Evolutionary conservation across 1,140 invertebrate species (phyloP).

Genomic region (Lordiphosa mommai): DNA sequence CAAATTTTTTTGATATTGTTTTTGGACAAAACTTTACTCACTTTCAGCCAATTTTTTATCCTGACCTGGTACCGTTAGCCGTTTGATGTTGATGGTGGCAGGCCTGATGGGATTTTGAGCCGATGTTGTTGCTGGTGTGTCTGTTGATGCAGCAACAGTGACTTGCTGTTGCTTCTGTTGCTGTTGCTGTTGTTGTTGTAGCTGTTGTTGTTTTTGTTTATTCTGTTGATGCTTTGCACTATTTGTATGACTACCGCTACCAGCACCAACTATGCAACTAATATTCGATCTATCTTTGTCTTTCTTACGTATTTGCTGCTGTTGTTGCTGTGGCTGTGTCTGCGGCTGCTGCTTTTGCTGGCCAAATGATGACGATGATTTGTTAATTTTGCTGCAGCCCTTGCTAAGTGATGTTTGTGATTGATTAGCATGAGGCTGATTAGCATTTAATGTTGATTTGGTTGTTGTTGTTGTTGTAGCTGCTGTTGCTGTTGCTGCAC

Average conservation of each 20-base stretch:
- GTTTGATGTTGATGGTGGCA: conserved; percentile 72
- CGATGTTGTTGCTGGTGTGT: conserved; percentile 13
- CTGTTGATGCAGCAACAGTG: conserved; percentile 21
- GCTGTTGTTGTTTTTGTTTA: conserved; percentile 61
- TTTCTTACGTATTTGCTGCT: conserved; percentile 71
- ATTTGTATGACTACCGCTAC: conserved; percentile 59
- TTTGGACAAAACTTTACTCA: conserved; percentile 75
- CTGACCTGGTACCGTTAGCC: conserved; percentile 77
- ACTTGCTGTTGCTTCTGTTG: conserved; percentile 20
- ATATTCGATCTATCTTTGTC: conserved; percentile 78
- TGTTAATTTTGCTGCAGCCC: conserved; percentile 37
- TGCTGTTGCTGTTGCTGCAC: conserved; percentile 33
- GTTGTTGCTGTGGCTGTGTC: conserved; percentile 30
- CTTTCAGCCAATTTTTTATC: conserved; percentile 79
- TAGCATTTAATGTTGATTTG: conserved; percentile 62
- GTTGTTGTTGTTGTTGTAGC: conserved; percentile 29
- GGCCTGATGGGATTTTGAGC: conserved; percentile 49
- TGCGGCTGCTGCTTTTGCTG: conserved; percentile 29
- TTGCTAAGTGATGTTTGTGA: conserved; percentile 63
- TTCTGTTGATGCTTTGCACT: conserved; percentile 75
- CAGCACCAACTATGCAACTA: conserved; percentile 50
- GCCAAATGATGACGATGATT: conserved; percentile 18
- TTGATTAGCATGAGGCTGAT: conserved; percentile 65
- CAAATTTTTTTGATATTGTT: conserved; percentile 36
- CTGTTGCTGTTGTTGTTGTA: conserved; percentile 38